Base-by-base conservation (phyloP, 2,797 vertebrate species). In the Heteromormyrus szaboi region DNA sequence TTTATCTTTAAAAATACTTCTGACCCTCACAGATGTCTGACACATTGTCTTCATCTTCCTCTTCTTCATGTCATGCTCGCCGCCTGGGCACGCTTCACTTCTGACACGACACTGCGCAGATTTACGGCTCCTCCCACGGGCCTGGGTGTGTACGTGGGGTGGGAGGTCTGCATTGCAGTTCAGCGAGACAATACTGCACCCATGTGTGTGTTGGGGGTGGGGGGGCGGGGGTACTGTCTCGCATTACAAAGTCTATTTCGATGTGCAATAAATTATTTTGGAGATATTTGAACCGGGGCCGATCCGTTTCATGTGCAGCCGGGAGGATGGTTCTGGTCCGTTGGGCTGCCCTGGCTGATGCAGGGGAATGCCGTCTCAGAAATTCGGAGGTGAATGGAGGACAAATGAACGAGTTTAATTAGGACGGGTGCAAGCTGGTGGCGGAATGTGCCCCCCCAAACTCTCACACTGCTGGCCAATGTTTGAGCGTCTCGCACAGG, bases 71-170 rank as follows among this genome's bases (percentile, higher is more conserved):
- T 92, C 87, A 87, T 91, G 90, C 91, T 93, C 92, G 88, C 92
- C 92, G 91, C 92, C 86, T 91, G 91, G 91, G 91, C 90, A 91
- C 92, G 90, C 93, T 93, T 91, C 90, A 92, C 88, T 88, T 88
- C 90, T 90, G 89, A 93, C 90, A 89, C 85, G 88, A 56, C 62
- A 86, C 81, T 91, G 92, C 90, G 81, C 59, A 92, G 92, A 93
- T 94, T 83, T 91, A 91, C 89, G 62, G 89, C 85, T 79, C 90
- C 62, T 53, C 54, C 88, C 88, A 72, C 92, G 25, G 62, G 76
- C 29, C 25, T 29, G 33, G 76, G 79, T 65, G 68, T 68, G 62
- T 29, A 8, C 25, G 9, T 51, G 9, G 76, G 41, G 53, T 46
- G 87, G 88, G 53, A 54, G 88, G n/a, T 51, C 76, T 54, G 33